Evolutionary conservation across 2,888 invertebrate species (phyloP), one percentile per base, ranked within the genome.

Genomic region (Marronus borbonicus): DNA sequence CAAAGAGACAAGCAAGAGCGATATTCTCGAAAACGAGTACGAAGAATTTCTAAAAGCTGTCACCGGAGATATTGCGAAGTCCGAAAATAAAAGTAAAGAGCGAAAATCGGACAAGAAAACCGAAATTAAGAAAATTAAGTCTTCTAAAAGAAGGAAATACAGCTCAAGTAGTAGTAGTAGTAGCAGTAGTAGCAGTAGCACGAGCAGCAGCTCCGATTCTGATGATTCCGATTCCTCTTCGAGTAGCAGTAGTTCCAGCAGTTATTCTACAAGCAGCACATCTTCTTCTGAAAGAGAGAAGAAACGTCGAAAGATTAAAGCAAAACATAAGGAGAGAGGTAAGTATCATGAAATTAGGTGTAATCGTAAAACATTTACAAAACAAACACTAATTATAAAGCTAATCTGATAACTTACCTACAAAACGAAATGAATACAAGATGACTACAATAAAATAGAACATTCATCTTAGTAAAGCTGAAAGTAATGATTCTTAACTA

Each of bases 41-140:
- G 91, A 92, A 82, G 90, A 92, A 82, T 92, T 92, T 80, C 90
- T 92, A 87, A 91, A 91, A 84, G 90, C 91, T 81, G 90, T 91
- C 1, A 88, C 87, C 70, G 86, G 86, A 31, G 88, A 88, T 84
- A 69, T 80, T 81, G 76, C 60, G 28, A 81, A 76, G 17, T 78
- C 77, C 24, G 77, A 77, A 52, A 76, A 28, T n/a, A 50, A 77
- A 60, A 78, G 60, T 10, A 77, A 81, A 75, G 49, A 80, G 55
- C 24, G 62, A 55, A 76, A 69, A n/a, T 39, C 62, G 52, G 58
- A 31, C 14, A 50, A 77, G 50, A 78, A 77, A 28, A 49, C 44
- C 7, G 24, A 78, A 65, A 68, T 60, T 28, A 78, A 72, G 17
- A 65, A 72, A 36, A 28, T 50, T 20, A 78, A 78, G 62, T 52